Percentiles rank a stretch among this genome's conserved stretches.
These are phyloP conservation scores for Takifugu ocellatus DNA, from an alignment of 2,797 vertebrate genomes.

Conservation along the genomic window DNA sequence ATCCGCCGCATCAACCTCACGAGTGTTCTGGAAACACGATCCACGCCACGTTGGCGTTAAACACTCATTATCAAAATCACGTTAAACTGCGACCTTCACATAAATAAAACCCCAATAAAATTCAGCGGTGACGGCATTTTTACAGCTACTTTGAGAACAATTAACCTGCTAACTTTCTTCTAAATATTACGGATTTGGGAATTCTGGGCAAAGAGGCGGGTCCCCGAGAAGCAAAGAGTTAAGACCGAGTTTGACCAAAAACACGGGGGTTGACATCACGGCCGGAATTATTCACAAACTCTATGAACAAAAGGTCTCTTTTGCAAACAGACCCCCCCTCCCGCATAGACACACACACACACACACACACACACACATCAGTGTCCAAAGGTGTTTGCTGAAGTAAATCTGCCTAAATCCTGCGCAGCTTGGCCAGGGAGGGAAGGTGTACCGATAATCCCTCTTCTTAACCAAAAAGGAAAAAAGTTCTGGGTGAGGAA, in stretches of 20 bases:
- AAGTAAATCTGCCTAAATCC: conserved; percentile 98
- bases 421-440: conserved; percentile 78
- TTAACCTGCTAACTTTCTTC: no score
- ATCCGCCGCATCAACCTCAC: no score
- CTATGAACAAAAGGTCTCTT: conserved; percentile 90
- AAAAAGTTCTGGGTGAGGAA: conserved; percentile 61
- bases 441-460: conserved; percentile 73
- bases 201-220: background rate
- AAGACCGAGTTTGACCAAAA: conserved; percentile 26
- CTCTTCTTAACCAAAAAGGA: conserved; percentile 60
- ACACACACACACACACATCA: conserved; percentile 55
- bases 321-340: conserved; percentile 87
- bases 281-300: conserved; percentile 87
- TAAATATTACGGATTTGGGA: no score
- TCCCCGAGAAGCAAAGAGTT: conserved; percentile 46
- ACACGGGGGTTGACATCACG: conserved; percentile 87
- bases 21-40: no score
- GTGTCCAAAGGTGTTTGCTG: conserved; percentile 97
- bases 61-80: no score
- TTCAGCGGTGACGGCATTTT: no score
- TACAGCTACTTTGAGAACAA: no score
- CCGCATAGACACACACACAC: background rate
- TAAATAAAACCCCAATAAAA: no score
- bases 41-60: no score
- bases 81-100: no score